Base-by-base conservation (phyloP, 2,888 invertebrate species). In the Amiota minor region DNA sequence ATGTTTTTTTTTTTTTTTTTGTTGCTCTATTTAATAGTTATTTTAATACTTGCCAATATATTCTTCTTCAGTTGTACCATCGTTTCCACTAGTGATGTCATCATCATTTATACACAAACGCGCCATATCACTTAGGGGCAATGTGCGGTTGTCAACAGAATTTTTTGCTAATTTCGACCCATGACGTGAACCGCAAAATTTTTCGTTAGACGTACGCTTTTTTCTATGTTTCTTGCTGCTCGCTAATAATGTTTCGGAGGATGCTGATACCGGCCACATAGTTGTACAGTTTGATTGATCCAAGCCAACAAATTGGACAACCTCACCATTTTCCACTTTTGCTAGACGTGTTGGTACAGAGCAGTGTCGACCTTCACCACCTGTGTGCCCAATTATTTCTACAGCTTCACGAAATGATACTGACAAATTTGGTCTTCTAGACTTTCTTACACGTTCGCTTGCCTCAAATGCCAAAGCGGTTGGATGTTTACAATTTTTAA, bases 361-460 rank as follows among this genome's bases (percentile, higher is more conserved):
- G 23, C 23, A 20, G 35, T 35, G 6, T 11, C 9, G 4, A 11
- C n/a, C 20, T 23, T 50, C 50, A 53, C 47, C n/a, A n/a, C 50
- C 67, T 11, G 46, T 12, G 8, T 53, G 50, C n/a, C 88, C 88
- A 55, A 88, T 78, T 35, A 88, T 83, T 72, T 88, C 88, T 8
- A 88, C 88, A 14, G 87, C 81, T 20, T 88, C 88, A 20, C 78
- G 82, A 72, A 88, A 88, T 4, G 88, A 88, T 3, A 88, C 88
- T 0, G 88, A 83, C 0, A 87, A 75, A 71, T 87, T 87, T 56
- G 79, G 80, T n/a, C 77, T 75, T 72, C 80, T 72, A 14, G 78
- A 79, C 16, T 86, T 84, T 46, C 80, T 80, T 1, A 81, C 77
- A 0, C 78, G 74, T 2, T 77, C 78, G 68, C 79, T 81, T 1